Evolutionary conservation across 2,888 invertebrate species (phyloP).

Genomic region (Napeogenes inachia): DNA sequence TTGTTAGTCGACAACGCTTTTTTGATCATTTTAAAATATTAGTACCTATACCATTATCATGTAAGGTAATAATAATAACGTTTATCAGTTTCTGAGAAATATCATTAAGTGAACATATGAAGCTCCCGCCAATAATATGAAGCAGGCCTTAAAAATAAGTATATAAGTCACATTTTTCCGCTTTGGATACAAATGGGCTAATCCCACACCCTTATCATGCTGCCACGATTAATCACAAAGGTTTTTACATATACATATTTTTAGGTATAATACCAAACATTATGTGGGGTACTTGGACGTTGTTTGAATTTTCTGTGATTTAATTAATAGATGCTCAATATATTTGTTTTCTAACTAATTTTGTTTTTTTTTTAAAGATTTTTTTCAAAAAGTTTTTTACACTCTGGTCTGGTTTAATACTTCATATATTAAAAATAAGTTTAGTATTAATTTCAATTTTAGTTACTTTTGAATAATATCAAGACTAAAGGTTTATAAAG

Average conservation of each 20-base stretch:
- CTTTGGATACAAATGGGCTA: slow-evolving; percentile 17
- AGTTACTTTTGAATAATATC: no score
- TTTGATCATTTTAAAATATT: no score
- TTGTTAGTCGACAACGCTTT: no score
- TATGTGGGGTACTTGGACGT: not conserved
- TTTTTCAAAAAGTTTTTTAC: not conserved
- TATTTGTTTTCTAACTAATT: not conserved
- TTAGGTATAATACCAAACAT: not conserved
- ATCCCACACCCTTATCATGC: slow-evolving; percentile 21
- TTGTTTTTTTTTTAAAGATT: no score
- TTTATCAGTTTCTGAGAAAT: no score
- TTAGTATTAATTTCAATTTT: no score
- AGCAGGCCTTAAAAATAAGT: slow-evolving; percentile 11
- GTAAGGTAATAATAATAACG: no score
- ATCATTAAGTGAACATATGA: not conserved
- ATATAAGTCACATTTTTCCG: slow-evolving; percentile 24
- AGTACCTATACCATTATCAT: no score
- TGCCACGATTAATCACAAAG: slow-evolving; percentile 24
- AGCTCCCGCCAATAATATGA: not conserved
- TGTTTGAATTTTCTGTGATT: not conserved
- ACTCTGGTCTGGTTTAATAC: no score
- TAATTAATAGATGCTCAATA: not conserved
- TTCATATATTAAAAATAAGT: no score
- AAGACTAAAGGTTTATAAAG: no score
- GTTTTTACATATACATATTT: slow-evolving; percentile 8